phyloP scores from a whole-genome alignment of 2,797 vertebrate species.

The Melanogrammus aeglefinus region DNA sequence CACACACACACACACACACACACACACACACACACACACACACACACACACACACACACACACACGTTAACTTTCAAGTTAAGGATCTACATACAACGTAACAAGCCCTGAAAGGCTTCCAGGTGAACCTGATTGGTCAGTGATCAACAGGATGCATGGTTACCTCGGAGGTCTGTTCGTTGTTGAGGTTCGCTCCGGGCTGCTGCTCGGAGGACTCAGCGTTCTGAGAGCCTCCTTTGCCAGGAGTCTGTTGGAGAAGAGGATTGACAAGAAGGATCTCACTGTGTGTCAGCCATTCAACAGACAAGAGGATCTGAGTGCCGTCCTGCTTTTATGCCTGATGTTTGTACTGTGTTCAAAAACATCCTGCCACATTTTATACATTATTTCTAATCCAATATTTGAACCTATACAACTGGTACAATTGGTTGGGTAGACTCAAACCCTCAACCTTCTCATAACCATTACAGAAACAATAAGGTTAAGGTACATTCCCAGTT shows the following conservation, averaged over 20 bases:
- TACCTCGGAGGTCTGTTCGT: conserved; percentile 95
- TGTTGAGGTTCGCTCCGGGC: conserved; percentile 88
- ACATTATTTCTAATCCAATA: background rate
- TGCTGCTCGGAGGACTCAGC: conserved; percentile 89
- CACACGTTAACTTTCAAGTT: background rate
- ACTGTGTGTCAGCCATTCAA: background rate
- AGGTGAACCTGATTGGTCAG: background rate
- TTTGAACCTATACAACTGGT: background rate
- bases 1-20: conserved; percentile 15
- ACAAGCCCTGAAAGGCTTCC: background rate
- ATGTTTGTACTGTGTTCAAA: background rate
- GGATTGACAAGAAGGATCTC: background rate
- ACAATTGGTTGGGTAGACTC: background rate
- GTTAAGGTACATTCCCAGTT: background rate
- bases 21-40: conserved; percentile 14
- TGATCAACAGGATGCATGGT: conserved; percentile 17
- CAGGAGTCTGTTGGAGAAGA: conserved; percentile 82
- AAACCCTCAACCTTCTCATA: background rate
- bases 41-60: too few species aligned
- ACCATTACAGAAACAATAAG: background rate
- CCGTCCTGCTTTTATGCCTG: background rate
- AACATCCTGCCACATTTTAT: background rate
- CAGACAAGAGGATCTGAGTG: too few species aligned
- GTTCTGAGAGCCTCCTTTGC: conserved; percentile 92
- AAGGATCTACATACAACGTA: background rate